Base-by-base conservation (phyloP, 2,113 vertebrate genomes). In the Nycticebus coucang region DNA sequence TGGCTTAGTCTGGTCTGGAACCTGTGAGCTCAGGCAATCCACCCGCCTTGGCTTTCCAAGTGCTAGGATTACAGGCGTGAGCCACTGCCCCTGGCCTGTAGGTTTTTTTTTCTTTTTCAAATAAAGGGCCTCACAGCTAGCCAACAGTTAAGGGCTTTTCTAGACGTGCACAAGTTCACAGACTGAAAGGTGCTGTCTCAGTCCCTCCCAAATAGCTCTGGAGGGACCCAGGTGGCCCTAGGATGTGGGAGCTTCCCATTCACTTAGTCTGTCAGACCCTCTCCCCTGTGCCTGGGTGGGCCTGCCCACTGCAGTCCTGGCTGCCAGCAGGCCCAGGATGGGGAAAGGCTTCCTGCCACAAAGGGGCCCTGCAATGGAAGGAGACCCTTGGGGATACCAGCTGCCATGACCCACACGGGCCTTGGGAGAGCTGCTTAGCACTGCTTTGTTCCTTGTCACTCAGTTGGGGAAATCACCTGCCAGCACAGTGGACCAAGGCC, bases 111-210 rank as follows among this genome's bases (percentile, higher is more conserved):
- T 50, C 45, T 41, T 41, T 41, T 41, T 41, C 41, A 41, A 41
- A 41, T 41, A 41, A 41, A 41, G 41, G 41, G 41, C 41, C 41
- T 41, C 41, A 41, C 24, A 5, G 2, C 68, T n/a, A 1, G 26
- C 81, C 26, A 62, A n/a, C 35, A 57, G 87, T 94, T 62, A 92
- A 97, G 88, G 93, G 85, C 91, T 97, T 87, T 19, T 62, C 91
- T 28, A 2, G 87, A 93, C 24, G 0, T 55, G 41, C 41, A 68
- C 64, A 69, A 17, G 5, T 12, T 35, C 41, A 30, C 6, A 71
- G 59, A 80, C 64, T 0, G 1, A 11, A 57, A 17, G 62, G 59
- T 26, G 24, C 53, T n/a, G 9, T 22, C 57, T 60, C 18, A 0
- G 35, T 59, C 71, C 35, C 45, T 68, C 87, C 80, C 33, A 0